A percentile compares a stretch with the other conserved stretches of the same genome.
These are phyloP conservation scores for Corvus hawaiiensis DNA, from an alignment of 2,113 vertebrate genomes.

Conservation along the genomic window DNA sequence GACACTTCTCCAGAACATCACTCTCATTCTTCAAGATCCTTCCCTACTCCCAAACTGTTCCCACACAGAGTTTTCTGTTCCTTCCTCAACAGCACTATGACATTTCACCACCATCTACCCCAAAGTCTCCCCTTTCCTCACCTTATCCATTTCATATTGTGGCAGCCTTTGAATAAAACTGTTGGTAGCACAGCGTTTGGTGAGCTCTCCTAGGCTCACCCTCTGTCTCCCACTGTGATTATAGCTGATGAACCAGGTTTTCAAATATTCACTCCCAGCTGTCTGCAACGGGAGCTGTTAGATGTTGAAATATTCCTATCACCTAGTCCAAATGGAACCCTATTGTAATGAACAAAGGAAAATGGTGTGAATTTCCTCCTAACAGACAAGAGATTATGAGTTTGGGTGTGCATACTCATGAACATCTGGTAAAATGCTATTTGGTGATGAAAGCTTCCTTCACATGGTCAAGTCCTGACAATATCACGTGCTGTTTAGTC, in stretches of 20 bases:
- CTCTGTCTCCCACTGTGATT: neutral
- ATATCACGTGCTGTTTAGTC: conserved; percentile 1
- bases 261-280: neutral
- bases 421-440: neutral
- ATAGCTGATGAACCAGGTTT: neutral
- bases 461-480: neutral
- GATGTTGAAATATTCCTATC: neutral
- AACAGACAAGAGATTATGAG: neutral
- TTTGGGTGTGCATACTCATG: neutral
- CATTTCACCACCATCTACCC: neutral
- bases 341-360: neutral
- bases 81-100: neutral
- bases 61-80: neutral
- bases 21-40: neutral
- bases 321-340: neutral
- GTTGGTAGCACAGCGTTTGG: neutral
- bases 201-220: neutral
- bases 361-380: neutral
- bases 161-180: neutral
- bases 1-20: neutral
- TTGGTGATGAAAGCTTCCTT: conserved; percentile 34
- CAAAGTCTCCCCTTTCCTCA: neutral
- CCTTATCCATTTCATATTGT: neutral
- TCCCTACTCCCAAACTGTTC: neutral
- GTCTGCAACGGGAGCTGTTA: neutral